Evolutionary conservation across 1,140 invertebrate species (phyloP).

Genomic region (Hycleus cichorii): DNA sequence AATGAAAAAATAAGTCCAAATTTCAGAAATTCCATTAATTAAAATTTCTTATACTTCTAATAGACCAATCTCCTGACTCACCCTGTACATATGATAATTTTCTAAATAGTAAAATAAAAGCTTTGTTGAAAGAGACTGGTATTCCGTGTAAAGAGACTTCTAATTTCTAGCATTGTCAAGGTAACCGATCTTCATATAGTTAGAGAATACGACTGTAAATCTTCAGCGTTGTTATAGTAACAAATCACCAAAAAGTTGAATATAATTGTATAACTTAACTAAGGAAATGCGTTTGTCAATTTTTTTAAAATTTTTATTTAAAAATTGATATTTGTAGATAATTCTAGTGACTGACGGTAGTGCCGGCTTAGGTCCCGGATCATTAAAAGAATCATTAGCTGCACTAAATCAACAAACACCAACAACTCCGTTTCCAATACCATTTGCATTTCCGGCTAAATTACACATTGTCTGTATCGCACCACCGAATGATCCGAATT

Average conservation of each 20-base stretch:
- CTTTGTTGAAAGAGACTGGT: neutral
- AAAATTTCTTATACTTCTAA: neutral
- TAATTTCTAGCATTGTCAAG: too few species aligned
- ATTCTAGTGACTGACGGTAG: slow-evolving; percentile 76
- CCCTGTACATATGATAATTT: too few species aligned
- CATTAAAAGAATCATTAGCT: slow-evolving; percentile 47
- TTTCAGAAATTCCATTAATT: too few species aligned
- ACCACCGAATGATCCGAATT: slow-evolving; percentile 47
- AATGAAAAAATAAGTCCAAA: too few species aligned
- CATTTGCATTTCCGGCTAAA: slow-evolving; percentile 75
- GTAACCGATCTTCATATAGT: too few species aligned
- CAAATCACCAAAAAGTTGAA: too few species aligned
- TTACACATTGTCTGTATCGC: slow-evolving; percentile 66
- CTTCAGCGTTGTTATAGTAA: too few species aligned
- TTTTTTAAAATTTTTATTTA: neutral
- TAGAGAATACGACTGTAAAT: too few species aligned
- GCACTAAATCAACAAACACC: slow-evolving; percentile 41
- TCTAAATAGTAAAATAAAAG: neutral
- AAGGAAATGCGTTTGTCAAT: neutral
- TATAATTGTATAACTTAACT: too few species aligned
- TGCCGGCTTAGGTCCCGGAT: slow-evolving; percentile 59
- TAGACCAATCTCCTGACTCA: neutral
- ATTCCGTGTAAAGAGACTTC: too few species aligned
- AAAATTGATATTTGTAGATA: slow-evolving; percentile 43
- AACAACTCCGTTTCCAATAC: slow-evolving; percentile 53